Evolutionary conservation across 2,888 invertebrate genomes (phyloP).

Genomic region (Scaptomyza reducta): DNA sequence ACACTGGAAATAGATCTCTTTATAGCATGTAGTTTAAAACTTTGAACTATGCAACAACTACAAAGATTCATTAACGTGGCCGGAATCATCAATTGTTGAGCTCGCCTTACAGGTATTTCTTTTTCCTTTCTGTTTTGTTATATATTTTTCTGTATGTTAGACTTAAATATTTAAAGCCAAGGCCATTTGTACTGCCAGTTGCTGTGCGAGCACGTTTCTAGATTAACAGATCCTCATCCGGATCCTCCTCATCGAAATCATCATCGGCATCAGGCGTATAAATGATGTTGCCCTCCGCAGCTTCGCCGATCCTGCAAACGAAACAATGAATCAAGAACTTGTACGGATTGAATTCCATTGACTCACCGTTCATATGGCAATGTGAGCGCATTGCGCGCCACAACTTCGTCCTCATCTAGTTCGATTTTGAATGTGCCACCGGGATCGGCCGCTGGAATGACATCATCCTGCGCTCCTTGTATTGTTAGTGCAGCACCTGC

Average conservation of each 20-base stretch:
- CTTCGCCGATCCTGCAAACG: slow-evolving; percentile 82
- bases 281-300: slow-evolving; percentile 87
- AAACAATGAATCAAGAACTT: not conserved
- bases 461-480: slow-evolving; percentile 23
- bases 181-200: slow-evolving; percentile 76
- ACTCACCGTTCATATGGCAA: slow-evolving; percentile 83
- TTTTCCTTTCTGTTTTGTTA: slow-evolving; percentile 8
- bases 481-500: slow-evolving; percentile 14
- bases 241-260: slow-evolving; percentile 94
- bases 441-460: slow-evolving; percentile 26
- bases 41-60: slow-evolving; percentile 41
- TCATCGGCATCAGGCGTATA: slow-evolving; percentile 91
- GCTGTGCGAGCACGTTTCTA: slow-evolving; percentile 75
- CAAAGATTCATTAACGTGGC: slow-evolving; percentile 10
- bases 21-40: slow-evolving; percentile 40
- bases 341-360: not conserved
- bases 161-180: slow-evolving; percentile 72
- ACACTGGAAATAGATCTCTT: slow-evolving; percentile 40
- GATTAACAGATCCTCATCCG: slow-evolving; percentile 93
- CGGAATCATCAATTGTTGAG: slow-evolving; percentile 39
- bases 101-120: slow-evolving; percentile 40
- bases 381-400: slow-evolving; percentile 83
- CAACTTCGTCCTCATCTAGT: slow-evolving; percentile 82
- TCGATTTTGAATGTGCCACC: slow-evolving; percentile 84
- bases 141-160: slow-evolving; percentile 21